Evolutionary conservation across 2,888 invertebrate genomes (phyloP), one percentile per base, ranked within the genome.

Genomic region (Hirtodrosophila histrioides): DNA sequence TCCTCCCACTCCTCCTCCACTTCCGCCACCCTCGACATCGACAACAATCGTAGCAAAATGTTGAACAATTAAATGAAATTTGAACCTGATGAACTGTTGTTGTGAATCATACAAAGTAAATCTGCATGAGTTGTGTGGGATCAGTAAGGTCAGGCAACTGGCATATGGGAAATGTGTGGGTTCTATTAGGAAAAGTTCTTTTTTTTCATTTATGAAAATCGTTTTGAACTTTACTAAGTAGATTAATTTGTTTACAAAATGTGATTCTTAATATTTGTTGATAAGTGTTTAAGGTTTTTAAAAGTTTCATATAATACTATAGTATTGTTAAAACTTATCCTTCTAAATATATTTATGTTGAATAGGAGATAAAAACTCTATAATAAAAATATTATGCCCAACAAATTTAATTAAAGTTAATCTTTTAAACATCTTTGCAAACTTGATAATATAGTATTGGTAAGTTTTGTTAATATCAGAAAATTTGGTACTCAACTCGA

Each of bases 31-130:
- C 12, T 49, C 31, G 7, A 27, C 27, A 9, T 8, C 11, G 8
- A 11, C 27, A 5, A 40, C 60, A 62, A 50, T 54, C 60, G 46
- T 62, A 41, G 41, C 61, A 33, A 74, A 82, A 85, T 85, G 72
- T 72, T 72, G 41, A 80, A 71, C 83, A 83, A 83, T 83, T 86
- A 86, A 83, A 55, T 80, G 86, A 76, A 86, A 84, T 80, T 86
- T 74, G 75, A 84, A 73, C 61, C 75, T 61, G 63, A 64, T 63
- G 61, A 78, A 68, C 75, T 66, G 61, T 53, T 53, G 65, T 53
- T 60, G 72, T 39, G 40, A 54, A 69, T 33, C 54, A 31, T 33
- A 33, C 12, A 43, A 48, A 37, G 36, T 37, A 45, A 40, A 17
- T 39, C 46, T 33, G 4, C 1, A 8, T 9, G n/a, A 12, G 23